Conservation (phyloP, 2,888 invertebrate species). For the Mongoloraphidia duomilia region DNA sequence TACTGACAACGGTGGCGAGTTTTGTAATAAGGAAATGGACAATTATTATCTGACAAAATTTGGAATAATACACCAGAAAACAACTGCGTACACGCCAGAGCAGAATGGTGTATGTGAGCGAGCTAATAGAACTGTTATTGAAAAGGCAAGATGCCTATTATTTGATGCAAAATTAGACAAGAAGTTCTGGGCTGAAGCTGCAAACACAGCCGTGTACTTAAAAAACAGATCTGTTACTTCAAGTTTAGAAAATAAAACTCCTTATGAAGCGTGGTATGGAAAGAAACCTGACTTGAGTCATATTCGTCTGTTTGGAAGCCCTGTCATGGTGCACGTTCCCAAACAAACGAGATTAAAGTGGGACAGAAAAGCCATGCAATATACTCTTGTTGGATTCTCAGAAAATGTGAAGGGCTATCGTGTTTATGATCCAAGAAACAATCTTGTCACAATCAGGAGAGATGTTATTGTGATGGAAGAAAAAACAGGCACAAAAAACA, state of each 20-base stretch:
- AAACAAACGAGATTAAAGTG: conserved; percentile 19
- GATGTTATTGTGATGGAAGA: conserved; percentile 9
- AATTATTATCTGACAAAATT: conserved; percentile 10
- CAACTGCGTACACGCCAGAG: conserved; percentile 17
- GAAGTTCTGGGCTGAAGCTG: conserved; percentile 18
- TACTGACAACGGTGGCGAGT: conserved; percentile 14
- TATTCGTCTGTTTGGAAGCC: conserved; percentile 22
- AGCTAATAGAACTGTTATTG: conserved; percentile 18
- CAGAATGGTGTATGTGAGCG: conserved; percentile 19
- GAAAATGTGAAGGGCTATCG: conserved; percentile 18
- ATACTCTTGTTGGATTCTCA: conserved; percentile 17
- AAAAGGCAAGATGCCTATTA: conserved; percentile 18
- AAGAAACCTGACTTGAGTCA: conserved; percentile 20
- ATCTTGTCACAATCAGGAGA: conserved; percentile 11
- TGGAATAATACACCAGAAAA: conserved; percentile 18
- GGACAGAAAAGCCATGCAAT: conserved; percentile 17
- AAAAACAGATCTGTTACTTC: conserved; percentile 16
- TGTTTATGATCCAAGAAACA: conserved; percentile 13
- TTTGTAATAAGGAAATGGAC: conserved; percentile 12
- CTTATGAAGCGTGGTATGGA: conserved; percentile 21
- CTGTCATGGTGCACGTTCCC: conserved; percentile 19
- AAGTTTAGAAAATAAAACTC: conserved; percentile 12
- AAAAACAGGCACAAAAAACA: no score
- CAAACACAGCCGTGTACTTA: conserved; percentile 12
- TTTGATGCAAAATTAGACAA: conserved; percentile 12